phyloP scores from a whole-genome alignment of 1,140 invertebrate genomes.

The Drosophila sp. region DNA sequence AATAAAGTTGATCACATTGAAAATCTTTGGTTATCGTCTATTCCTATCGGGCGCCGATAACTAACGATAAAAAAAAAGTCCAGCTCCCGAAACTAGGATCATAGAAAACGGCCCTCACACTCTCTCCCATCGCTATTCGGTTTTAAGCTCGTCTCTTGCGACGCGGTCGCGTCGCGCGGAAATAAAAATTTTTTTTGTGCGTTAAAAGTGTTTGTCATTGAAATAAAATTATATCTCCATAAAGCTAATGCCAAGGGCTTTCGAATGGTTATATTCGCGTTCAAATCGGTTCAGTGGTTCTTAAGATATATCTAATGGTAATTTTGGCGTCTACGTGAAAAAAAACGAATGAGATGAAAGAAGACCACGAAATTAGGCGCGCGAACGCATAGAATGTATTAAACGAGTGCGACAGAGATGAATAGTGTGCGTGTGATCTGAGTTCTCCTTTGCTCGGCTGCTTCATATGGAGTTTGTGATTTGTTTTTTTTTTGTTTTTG shows the following conservation, averaged over 20 bases:
- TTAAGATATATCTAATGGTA: neutral
- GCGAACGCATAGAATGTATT: neutral
- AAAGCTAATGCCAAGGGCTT: neutral
- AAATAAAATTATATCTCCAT: neutral
- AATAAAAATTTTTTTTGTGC: neutral
- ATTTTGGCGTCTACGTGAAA: no score
- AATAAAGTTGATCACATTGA: slow-evolving; percentile 10
- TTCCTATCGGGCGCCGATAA: neutral
- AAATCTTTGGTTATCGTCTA: neutral
- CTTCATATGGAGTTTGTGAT: neutral
- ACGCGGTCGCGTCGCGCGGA: neutral
- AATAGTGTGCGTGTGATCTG: neutral
- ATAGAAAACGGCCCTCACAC: no score
- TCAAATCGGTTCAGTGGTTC: neutral
- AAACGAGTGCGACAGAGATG: neutral
- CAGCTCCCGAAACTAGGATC: neutral
- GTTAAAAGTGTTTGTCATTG: neutral
- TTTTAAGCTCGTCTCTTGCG: neutral
- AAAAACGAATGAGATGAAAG: no score
- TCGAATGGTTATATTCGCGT: neutral
- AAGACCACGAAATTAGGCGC: neutral
- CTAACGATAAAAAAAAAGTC: neutral
- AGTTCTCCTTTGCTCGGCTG: neutral
- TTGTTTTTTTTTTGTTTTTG: neutral
- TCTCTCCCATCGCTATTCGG: neutral